Conservation (phyloP, 2,888 invertebrate species). For the Artemia sinica region DNA sequence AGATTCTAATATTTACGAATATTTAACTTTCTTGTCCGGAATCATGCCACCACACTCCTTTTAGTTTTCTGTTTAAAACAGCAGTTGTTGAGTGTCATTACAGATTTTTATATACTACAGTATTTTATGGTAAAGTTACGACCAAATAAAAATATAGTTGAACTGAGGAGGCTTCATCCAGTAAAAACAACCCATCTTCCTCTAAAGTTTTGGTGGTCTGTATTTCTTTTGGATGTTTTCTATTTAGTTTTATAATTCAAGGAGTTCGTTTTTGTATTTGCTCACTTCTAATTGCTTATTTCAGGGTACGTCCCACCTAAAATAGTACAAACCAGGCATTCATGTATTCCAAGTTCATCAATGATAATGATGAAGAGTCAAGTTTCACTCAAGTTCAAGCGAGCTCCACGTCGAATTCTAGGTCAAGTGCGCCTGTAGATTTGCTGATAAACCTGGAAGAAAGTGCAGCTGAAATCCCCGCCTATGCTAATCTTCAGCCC, state of each 20-base stretch:
- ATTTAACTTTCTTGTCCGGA: too few species aligned
- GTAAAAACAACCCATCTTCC: too few species aligned
- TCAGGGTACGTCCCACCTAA: conserved; percentile 16
- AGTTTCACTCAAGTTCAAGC: not conserved
- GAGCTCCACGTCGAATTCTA: not conserved
- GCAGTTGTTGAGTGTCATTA: too few species aligned
- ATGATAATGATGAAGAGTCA: conserved; percentile 39
- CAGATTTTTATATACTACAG: too few species aligned
- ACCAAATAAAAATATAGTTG: too few species aligned
- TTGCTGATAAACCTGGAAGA: conserved; percentile 27
- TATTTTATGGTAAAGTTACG: too few species aligned
- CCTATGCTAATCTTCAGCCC: not conserved
- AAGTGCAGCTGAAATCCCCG: conserved; percentile 29
- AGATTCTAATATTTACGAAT: too few species aligned
- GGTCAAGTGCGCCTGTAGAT: conserved; percentile 15
- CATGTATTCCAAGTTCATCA: conserved; percentile 61
- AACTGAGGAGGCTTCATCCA: too few species aligned
- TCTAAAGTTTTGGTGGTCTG: too few species aligned
- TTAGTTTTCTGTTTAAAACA: too few species aligned
- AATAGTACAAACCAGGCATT: conserved; percentile 43
- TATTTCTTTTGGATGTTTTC: too few species aligned
- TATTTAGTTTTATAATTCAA: not conserved
- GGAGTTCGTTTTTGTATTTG: not conserved
- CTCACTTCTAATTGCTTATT: not conserved
- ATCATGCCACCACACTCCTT: too few species aligned